A percentile compares a stretch with the other conserved stretches of the same genome.
These are phyloP conservation scores for Chrysina gloriosa DNA, from an alignment of 2,888 invertebrate species.

Conservation along the genomic window DNA sequence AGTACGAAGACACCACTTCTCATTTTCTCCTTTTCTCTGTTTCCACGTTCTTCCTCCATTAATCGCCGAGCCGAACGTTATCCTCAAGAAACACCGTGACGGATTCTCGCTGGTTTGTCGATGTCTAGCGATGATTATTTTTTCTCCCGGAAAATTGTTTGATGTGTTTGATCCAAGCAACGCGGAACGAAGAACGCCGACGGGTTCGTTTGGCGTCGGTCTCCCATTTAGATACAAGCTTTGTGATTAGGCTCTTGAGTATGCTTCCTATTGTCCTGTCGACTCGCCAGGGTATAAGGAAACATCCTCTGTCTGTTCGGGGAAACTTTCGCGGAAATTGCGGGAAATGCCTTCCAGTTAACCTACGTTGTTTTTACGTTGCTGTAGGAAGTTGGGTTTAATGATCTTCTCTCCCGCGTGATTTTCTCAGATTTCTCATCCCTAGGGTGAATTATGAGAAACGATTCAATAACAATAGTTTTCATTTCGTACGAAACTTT, in stretches of 20 bases:
- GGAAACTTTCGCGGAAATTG: constrained; percentile 21
- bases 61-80: not conserved
- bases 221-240: constrained; percentile 38
- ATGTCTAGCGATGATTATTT: constrained; percentile 29
- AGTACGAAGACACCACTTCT: not conserved
- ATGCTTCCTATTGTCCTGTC: constrained; percentile 37
- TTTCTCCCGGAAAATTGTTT: constrained; percentile 25
- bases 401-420: too few relatives aligned
- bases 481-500: too few relatives aligned
- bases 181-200: constrained; percentile 28
- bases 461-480: constrained; percentile 1
- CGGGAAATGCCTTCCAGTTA: constrained; percentile 23
- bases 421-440: not conserved
- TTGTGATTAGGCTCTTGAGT: constrained; percentile 38
- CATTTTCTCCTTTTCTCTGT: not conserved
- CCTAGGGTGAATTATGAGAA: constrained; percentile 9
- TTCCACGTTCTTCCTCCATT: not conserved
- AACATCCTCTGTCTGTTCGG: constrained; percentile 9
- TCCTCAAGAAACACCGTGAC: not conserved
- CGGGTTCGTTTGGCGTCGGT: constrained; percentile 22
- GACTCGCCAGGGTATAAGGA: constrained; percentile 34
- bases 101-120: not conserved
- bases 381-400: constrained; percentile 23
- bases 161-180: constrained; percentile 21
- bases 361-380: constrained; percentile 36